Evolutionary conservation across 2,888 invertebrate genomes (phyloP).

Genomic region (Epinotia brunnichana): DNA sequence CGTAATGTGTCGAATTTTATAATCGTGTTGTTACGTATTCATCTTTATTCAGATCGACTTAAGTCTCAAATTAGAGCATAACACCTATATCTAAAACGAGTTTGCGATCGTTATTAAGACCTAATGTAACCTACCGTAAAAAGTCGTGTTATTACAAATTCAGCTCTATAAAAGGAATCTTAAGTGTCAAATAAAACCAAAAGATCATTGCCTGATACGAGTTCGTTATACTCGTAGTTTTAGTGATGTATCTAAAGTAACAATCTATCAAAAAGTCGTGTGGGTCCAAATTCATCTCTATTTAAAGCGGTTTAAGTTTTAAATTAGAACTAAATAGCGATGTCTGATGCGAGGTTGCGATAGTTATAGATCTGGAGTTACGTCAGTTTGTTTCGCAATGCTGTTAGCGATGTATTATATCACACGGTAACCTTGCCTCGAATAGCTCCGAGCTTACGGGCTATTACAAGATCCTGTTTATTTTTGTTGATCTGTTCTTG

Average conservation of each 20-base stretch:
- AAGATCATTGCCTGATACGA: background rate
- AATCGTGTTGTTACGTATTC: background rate
- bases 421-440: conserved; percentile 23
- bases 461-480: conserved; percentile 17
- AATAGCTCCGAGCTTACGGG: conserved; percentile 16
- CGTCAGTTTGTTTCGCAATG: conserved; percentile 20
- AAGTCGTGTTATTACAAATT: background rate
- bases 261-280: background rate
- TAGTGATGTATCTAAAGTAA: background rate
- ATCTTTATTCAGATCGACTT: background rate
- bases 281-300: background rate
- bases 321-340: background rate
- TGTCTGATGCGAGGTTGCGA: background rate
- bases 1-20: background rate
- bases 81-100: background rate
- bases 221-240: background rate
- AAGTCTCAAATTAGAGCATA: background rate
- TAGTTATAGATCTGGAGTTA: conserved; percentile 13
- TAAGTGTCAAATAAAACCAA: background rate
- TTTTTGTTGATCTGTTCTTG: conserved; percentile 2
- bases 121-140: background rate
- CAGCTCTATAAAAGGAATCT: background rate
- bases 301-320: background rate
- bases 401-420: conserved; percentile 8
- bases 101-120: background rate